Percentiles rank a stretch among this genome's conserved stretches.
Conservation (phyloP, 2,797 vertebrate genomes). For the Australoheros facetus region DNA sequence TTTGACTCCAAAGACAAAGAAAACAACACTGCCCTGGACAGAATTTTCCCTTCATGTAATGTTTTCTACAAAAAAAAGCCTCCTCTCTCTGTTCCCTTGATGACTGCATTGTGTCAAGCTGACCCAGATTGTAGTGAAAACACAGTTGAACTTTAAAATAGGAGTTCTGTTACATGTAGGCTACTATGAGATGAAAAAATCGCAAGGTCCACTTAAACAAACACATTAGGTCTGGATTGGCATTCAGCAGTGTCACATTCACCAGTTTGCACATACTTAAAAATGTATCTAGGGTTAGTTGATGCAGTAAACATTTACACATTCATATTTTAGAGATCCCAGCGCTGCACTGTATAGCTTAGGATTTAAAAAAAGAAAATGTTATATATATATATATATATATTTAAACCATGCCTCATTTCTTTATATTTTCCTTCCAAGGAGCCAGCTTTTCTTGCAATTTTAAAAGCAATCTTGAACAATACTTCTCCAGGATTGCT, state of each 20-base stretch:
- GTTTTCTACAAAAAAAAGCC: conserved; percentile 4
- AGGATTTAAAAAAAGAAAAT: too few relatives aligned
- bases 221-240: neutral
- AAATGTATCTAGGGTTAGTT: neutral
- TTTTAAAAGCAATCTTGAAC: neutral
- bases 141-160: conserved; percentile 34
- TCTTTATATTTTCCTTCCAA: too few relatives aligned
- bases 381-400: too few relatives aligned
- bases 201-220: neutral
- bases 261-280: neutral
- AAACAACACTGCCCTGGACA: neutral
- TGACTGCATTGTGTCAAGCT: conserved; percentile 36
- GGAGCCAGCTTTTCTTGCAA: neutral
- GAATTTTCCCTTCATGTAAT: conserved; percentile 17
- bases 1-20: neutral
- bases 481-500: neutral
- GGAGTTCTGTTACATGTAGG: conserved; percentile 9
- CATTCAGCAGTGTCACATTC: neutral
- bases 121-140: conserved; percentile 33
- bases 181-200: conserved; percentile 2
- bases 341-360: too few relatives aligned
- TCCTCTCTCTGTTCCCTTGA: conserved; percentile 5
- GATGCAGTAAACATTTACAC: neutral
- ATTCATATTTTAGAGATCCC: neutral
- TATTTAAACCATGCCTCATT: too few relatives aligned